Conservation (phyloP, 2,888 invertebrate genomes). For the Ramazzottius varieornatus region DNA sequence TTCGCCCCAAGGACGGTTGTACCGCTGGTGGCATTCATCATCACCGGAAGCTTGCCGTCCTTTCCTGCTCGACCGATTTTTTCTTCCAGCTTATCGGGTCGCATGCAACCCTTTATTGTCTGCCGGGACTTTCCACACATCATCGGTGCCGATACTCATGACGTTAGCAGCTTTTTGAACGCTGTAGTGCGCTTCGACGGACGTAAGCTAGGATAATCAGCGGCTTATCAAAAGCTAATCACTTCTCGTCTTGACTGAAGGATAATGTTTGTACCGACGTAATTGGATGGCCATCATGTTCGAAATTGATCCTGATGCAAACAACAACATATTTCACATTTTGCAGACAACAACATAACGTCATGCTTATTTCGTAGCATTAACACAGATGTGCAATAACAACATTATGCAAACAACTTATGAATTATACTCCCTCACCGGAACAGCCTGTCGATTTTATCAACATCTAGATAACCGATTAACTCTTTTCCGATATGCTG, state of each 20-base stretch:
- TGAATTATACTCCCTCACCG: too few species aligned
- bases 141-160: slow-evolving; percentile 58
- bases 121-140: slow-evolving; percentile 47
- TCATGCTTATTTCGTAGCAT: too few species aligned
- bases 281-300: slow-evolving; percentile 69
- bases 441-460: background rate
- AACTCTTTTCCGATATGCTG: slow-evolving; percentile 11
- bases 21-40: slow-evolving; percentile 27
- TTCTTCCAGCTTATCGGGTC: slow-evolving; percentile 16
- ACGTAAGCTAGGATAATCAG: slow-evolving; percentile 56
- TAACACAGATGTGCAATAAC: too few species aligned
- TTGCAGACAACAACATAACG: too few species aligned
- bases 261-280: slow-evolving; percentile 42
- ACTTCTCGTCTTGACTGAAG: slow-evolving; percentile 41
- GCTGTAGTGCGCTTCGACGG: too few species aligned
- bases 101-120: slow-evolving; percentile 44
- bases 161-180: slow-evolving; percentile 58
- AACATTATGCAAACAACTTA: too few species aligned
- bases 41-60: slow-evolving; percentile 20
- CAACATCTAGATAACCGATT: background rate
- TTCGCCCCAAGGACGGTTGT: slow-evolving; percentile 72
- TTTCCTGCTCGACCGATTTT: slow-evolving; percentile 13
- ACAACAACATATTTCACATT: too few species aligned
- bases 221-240: slow-evolving; percentile 17
- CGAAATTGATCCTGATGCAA: slow-evolving; percentile 54